Conservation (phyloP, 2,888 invertebrate species). For the Thecocarcelia acutangulata region DNA sequence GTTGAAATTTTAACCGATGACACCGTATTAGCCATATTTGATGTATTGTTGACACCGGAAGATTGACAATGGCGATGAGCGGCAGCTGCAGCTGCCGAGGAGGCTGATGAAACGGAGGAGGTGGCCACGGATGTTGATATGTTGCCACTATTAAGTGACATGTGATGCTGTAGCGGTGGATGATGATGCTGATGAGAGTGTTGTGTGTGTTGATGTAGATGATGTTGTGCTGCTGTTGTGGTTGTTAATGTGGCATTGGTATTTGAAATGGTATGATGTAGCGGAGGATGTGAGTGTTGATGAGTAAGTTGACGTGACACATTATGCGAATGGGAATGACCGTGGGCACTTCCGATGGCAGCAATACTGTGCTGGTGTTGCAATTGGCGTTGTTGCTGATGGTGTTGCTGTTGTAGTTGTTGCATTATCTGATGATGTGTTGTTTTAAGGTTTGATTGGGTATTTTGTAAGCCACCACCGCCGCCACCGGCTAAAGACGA, state of each 20-base stretch:
- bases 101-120: conserved; percentile 17
- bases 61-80: conserved; percentile 75
- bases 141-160: conserved; percentile 82
- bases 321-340: conserved; percentile 58
- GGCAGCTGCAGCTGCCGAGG: conserved; percentile 68
- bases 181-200: conserved; percentile 68
- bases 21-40: conserved; percentile 59
- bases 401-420: conserved; percentile 73
- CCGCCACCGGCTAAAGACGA: conserved; percentile 34
- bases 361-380: conserved; percentile 68
- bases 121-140: conserved; percentile 59
- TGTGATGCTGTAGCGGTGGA: conserved; percentile 78
- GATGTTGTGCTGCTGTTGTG: conserved; percentile 67
- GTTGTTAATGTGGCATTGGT: conserved; percentile 63
- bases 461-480: conserved; percentile 53
- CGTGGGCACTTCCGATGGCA: conserved; percentile 46
- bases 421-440: conserved; percentile 69
- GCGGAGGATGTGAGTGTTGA: conserved; percentile 76
- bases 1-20: conserved; percentile 51
- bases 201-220: conserved; percentile 67
- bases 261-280: conserved; percentile 71
- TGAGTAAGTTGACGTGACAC: conserved; percentile 72
- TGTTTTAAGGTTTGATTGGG: conserved; percentile 63
- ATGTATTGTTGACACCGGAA: conserved; percentile 65
- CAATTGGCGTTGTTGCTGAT: conserved; percentile 68